Evolutionary conservation across 2,888 invertebrate species (phyloP).

Genomic region (Mongoloraphidia duomilia): DNA sequence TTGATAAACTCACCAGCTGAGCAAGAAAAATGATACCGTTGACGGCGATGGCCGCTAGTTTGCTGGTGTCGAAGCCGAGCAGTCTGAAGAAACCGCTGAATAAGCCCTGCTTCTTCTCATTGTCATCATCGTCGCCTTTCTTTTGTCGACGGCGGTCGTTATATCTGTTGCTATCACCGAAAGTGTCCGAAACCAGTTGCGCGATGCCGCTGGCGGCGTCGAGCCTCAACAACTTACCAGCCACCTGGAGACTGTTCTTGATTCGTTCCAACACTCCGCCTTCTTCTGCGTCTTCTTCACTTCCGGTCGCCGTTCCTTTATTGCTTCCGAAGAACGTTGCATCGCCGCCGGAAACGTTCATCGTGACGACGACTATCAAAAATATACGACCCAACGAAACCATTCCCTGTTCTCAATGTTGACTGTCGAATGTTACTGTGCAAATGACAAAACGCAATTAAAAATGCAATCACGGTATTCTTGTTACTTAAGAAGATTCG

Average conservation of each 20-base stretch:
- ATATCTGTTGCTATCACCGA: slow-evolving; percentile 23
- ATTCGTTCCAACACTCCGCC: slow-evolving; percentile 30
- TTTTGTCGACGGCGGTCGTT: slow-evolving; percentile 1
- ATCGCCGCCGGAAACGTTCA: slow-evolving; percentile 5
- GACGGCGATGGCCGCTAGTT: slow-evolving; percentile 66
- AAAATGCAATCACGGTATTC: too few species aligned
- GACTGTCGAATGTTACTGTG: too few species aligned
- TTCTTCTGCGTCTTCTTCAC: slow-evolving; percentile 5
- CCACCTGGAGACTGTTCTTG: slow-evolving; percentile 33
- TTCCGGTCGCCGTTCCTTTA: background rate
- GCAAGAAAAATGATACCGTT: slow-evolving; percentile 74
- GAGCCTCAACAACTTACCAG: slow-evolving; percentile 32
- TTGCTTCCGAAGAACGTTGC: slow-evolving; percentile 6
- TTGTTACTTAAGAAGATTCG: too few species aligned
- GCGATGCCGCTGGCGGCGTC: slow-evolving; percentile 41
- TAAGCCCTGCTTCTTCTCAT: slow-evolving; percentile 24
- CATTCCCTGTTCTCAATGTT: background rate
- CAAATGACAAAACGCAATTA: too few species aligned
- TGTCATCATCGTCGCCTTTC: slow-evolving; percentile 19
- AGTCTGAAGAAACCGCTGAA: slow-evolving; percentile 45
- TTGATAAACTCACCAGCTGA: slow-evolving; percentile 51
- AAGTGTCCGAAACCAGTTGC: slow-evolving; percentile 41
- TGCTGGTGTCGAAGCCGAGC: slow-evolving; percentile 60
- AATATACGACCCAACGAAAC: slow-evolving; percentile 3
- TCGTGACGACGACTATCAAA: background rate